A percentile compares a stretch with the other conserved stretches of the same genome.
Evolutionary conservation across 2,113 vertebrate species (phyloP).

Genomic region (Cnemophilus loriae): DNA sequence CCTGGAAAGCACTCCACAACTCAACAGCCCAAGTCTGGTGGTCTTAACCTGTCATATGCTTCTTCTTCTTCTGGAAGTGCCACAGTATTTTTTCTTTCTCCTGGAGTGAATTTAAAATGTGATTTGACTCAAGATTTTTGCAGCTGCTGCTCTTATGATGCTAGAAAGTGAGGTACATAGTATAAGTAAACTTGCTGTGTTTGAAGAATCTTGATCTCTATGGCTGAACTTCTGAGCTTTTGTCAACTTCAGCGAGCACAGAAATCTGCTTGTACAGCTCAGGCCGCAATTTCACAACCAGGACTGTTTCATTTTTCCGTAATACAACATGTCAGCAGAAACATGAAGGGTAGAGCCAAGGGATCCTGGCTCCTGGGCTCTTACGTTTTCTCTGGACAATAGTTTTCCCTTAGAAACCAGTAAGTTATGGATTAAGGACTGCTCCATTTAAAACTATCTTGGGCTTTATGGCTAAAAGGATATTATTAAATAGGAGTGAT

Average conservation of each 20-base stretch:
- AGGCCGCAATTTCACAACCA: neutral
- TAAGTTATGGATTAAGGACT: constrained; percentile 2
- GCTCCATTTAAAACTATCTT: neutral
- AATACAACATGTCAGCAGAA: constrained; percentile 28
- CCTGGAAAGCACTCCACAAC: neutral
- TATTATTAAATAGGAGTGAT: constrained; percentile 2
- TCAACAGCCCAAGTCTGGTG: neutral
- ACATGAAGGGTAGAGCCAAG: constrained; percentile 1
- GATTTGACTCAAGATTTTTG: neutral
- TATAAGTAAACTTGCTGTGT: neutral
- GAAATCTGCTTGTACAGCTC: neutral
- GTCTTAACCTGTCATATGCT: neutral
- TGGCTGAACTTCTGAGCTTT: neutral
- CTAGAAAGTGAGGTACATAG: neutral
- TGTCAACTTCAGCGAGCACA: neutral
- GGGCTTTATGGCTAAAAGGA: neutral
- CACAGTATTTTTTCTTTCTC: neutral
- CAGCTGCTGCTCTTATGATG: neutral
- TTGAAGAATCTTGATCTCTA: neutral
- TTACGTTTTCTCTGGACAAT: neutral
- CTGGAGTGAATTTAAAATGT: neutral
- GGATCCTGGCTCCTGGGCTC: constrained; percentile 13
- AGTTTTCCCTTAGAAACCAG: constrained; percentile 21
- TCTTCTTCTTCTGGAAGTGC: neutral
- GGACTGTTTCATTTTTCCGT: constrained; percentile 29